Conservation (phyloP, 2,888 invertebrate species). For the Prosapia bicincta region DNA sequence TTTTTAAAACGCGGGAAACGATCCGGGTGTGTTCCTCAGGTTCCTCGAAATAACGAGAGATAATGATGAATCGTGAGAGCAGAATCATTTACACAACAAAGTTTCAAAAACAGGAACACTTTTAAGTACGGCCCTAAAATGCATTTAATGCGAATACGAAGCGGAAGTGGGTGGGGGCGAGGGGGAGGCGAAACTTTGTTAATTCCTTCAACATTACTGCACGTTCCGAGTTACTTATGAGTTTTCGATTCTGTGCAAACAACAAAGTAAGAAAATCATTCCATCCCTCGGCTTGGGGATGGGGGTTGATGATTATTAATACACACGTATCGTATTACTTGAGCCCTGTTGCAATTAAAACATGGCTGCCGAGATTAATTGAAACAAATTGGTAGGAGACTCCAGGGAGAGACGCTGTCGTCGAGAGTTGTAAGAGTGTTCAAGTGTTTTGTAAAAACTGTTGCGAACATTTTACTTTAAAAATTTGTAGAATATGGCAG, state of each 20-base stretch:
- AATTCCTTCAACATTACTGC: conserved; percentile 29
- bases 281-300: conserved; percentile 25
- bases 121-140: too few relatives aligned
- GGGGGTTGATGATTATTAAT: conserved; percentile 38
- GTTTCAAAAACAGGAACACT: background rate
- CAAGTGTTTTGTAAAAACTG: too few relatives aligned
- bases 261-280: conserved; percentile 2
- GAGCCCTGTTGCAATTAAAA: conserved; percentile 21
- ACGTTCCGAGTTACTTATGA: conserved; percentile 34
- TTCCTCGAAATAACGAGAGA: too few relatives aligned
- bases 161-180: background rate
- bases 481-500: too few relatives aligned
- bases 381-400: conserved; percentile 28
- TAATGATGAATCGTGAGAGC: too few relatives aligned
- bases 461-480: too few relatives aligned
- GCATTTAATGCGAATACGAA: too few relatives aligned
- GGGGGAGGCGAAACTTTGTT: conserved; percentile 33
- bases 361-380: conserved; percentile 26
- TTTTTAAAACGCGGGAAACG: too few relatives aligned
- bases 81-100: too few relatives aligned
- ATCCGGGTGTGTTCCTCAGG: too few relatives aligned
- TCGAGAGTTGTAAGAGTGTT: too few relatives aligned
- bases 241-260: conserved; percentile 34
- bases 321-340: conserved; percentile 34
- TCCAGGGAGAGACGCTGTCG: background rate